Evolutionary conservation across 2,113 vertebrate genomes (phyloP), one percentile per base, ranked within the genome.

Genomic region (Phocoena phocoena): DNA sequence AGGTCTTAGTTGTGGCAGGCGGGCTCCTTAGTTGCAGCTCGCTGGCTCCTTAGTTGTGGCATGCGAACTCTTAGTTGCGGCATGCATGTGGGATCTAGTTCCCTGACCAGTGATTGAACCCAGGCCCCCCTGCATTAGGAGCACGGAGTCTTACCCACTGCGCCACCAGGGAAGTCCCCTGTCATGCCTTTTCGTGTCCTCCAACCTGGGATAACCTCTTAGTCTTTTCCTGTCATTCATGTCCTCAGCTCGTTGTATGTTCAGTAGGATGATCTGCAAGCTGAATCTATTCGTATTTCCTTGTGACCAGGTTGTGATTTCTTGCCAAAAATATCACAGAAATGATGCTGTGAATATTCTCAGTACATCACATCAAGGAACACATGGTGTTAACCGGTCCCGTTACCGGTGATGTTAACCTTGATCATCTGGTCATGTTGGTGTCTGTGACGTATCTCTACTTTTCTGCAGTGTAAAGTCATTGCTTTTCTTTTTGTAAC

Each of bases 401-500:
- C 23, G 2, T 85, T 71, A 38, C 41, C 23, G 4, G 26, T 44
- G 21, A 8, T 36, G 33, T 53, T 71, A 33, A 71, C 55, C 60
- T 71, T 65, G 55, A 31, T 74, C 41, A n/a, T 76, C 28, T 63
- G 55, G 38, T 47, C 36, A 5, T 55, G 17, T 47, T 60, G 5
- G n/a, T 93, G 36, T 95, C 55, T 83, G 25, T 12, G n/a, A 81
- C 62, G 3, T 60, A 41, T 65, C 73, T 95, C 9, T 71, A 23
- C 12, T 86, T 77, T 33, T 53, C n/a, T 74, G 60, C 53, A 33
- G 63, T 38, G 23, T 68, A 55, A 53, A 84, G 31, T n/a, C 82
- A 31, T 82, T 68, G 12, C 55, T 91, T 97, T 90, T 60, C 41
- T 41, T 63, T 89, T 92, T 9, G 28, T 85, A 91, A 95, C 41